Evolutionary conservation across 2,113 vertebrate genomes (phyloP).

Genomic region (Paralichthys olivaceus): DNA sequence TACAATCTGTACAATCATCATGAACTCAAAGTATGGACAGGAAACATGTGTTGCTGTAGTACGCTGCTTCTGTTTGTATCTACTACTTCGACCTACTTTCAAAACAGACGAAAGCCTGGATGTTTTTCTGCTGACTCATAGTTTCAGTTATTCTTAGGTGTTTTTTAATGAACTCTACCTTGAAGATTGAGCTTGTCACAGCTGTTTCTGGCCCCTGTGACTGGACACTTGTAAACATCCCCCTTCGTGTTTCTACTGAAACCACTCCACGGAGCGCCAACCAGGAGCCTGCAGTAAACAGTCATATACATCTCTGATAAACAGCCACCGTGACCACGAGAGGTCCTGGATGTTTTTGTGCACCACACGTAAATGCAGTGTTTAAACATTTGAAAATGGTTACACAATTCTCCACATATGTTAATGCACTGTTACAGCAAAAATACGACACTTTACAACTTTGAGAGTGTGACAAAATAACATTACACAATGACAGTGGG

Average conservation of each 20-base stretch:
- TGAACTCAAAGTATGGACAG: not conserved
- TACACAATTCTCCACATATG: not conserved
- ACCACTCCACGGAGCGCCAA: constrained; percentile 92
- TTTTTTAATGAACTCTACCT: constrained; percentile 74
- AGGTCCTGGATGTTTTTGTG: not conserved
- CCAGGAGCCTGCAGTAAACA: constrained; percentile 84
- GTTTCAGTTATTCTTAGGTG: not conserved
- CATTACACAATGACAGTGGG: not conserved
- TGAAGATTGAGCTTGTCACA: constrained; percentile 89
- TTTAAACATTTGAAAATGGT: not conserved
- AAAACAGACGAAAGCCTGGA: not conserved
- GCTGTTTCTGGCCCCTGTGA: constrained; percentile 68
- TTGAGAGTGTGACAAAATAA: not conserved
- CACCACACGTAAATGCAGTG: not conserved
- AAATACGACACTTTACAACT: too few species aligned
- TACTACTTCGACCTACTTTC: too few species aligned
- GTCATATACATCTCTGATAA: constrained; percentile 3
- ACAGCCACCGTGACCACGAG: not conserved
- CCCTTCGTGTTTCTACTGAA: constrained; percentile 88
- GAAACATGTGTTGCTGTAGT: not conserved
- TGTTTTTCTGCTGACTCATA: not conserved
- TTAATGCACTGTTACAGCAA: not conserved
- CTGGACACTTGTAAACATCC: constrained; percentile 89
- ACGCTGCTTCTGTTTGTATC: too few species aligned
- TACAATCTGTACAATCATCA: not conserved